Percentiles rank a stretch among this genome's conserved stretches.
Conservation (phyloP, 2,888 invertebrate species). For the Habrosyne pyritoides region DNA sequence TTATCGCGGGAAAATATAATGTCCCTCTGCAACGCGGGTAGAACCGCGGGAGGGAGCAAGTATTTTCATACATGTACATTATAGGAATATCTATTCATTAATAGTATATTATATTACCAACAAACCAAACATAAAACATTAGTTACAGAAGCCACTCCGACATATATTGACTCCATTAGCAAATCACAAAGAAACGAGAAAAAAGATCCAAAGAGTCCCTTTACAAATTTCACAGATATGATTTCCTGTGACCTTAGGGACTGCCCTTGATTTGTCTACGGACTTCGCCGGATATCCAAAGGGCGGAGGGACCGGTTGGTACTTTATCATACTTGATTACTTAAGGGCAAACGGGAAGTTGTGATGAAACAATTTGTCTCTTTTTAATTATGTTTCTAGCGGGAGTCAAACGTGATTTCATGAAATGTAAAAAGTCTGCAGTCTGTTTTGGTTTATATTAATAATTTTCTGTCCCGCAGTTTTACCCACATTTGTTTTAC, state of each 20-base stretch:
- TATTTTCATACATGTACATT: too few species aligned
- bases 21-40: too few species aligned
- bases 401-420: background rate
- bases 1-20: too few species aligned
- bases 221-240: conserved; percentile 25
- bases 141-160: background rate
- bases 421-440: background rate
- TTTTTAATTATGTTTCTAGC: background rate
- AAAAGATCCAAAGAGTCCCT: conserved; percentile 18
- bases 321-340: conserved; percentile 4
- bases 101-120: too few species aligned
- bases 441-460: too few species aligned
- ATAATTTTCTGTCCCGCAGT: too few species aligned
- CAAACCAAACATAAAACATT: background rate
- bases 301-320: background rate
- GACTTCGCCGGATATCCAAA: background rate
- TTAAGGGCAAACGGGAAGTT: background rate
- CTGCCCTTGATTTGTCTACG: conserved; percentile 4
- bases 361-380: background rate
- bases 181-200: conserved; percentile 13
- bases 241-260: conserved; percentile 23
- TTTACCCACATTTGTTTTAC: too few species aligned
- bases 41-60: too few species aligned
- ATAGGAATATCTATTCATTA: too few species aligned
- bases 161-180: conserved; percentile 1